Conservation (phyloP, 2,888 invertebrate species). For the Rhingia campestris region DNA sequence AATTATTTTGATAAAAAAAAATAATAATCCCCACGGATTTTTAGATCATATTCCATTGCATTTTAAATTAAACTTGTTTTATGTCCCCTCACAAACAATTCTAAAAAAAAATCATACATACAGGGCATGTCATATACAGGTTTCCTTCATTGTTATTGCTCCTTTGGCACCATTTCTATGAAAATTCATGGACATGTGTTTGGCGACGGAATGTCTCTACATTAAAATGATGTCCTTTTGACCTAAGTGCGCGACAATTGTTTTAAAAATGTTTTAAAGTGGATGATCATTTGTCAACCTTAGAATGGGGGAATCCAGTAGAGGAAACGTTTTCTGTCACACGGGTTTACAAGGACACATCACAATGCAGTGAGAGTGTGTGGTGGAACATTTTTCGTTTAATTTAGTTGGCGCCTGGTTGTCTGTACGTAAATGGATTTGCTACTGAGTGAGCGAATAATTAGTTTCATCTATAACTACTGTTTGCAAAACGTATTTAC, state of each 20-base stretch:
- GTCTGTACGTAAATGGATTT: slow-evolving; percentile 42
- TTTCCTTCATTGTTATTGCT: not conserved
- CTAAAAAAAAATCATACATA: not conserved
- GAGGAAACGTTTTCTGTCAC: slow-evolving; percentile 21
- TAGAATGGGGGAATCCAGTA: not conserved
- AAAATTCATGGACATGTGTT: slow-evolving; percentile 52
- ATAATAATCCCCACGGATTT: no score
- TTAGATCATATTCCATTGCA: no score
- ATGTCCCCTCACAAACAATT: not conserved
- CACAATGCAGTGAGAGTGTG: slow-evolving; percentile 33
- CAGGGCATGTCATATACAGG: not conserved
- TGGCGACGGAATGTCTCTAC: slow-evolving; percentile 53
- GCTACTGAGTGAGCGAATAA: not conserved
- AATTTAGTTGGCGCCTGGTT: slow-evolving; percentile 35
- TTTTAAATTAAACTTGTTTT: not conserved
- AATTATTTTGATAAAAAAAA: no score
- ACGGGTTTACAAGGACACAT: slow-evolving; percentile 3
- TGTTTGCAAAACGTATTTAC: no score
- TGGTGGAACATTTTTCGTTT: slow-evolving; percentile 11
- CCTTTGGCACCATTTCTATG: slow-evolving; percentile 37
- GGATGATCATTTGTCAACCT: slow-evolving; percentile 53
- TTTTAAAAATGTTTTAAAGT: slow-evolving; percentile 49
- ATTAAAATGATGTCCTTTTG: slow-evolving; percentile 44
- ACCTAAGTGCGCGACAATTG: slow-evolving; percentile 52
- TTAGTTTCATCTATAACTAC: no score